Evolutionary conservation across 2,888 invertebrate species (phyloP).

Genomic region (Lacanobia wlatinum): DNA sequence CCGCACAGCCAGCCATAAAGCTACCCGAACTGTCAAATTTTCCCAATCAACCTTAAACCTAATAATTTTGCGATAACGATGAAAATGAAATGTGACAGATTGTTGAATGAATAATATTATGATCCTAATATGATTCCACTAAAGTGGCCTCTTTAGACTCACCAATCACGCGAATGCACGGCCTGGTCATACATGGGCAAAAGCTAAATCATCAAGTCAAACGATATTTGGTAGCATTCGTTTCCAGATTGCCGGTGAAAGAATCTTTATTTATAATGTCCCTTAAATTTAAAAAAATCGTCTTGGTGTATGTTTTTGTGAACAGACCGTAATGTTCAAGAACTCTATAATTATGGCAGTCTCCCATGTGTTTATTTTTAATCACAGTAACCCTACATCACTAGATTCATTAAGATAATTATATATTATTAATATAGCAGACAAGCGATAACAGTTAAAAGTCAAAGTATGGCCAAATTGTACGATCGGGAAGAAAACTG

Average conservation of each 20-base stretch:
- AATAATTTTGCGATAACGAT: too few species aligned
- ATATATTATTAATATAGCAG: neutral
- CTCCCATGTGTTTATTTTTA: slow-evolving; percentile 7
- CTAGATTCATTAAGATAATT: neutral
- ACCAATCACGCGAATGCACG: neutral
- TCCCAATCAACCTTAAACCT: too few species aligned
- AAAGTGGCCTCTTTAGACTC: too few species aligned
- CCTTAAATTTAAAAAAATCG: too few species aligned
- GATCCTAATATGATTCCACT: too few species aligned
- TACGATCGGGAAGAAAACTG: neutral
- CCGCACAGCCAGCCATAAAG: too few species aligned
- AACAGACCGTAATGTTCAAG: neutral
- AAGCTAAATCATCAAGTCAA: neutral
- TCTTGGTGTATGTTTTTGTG: neutral
- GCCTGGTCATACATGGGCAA: neutral
- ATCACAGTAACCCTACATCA: slow-evolving; percentile 3
- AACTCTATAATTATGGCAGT: slow-evolving; percentile 6
- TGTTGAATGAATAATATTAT: too few species aligned
- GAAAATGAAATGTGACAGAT: too few species aligned
- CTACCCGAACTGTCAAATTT: too few species aligned
- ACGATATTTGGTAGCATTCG: neutral
- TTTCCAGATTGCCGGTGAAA: neutral
- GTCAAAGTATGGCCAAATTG: neutral
- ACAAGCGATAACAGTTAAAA: neutral
- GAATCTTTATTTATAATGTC: neutral